Percentiles rank a stretch among this genome's conserved stretches.
Conservation (phyloP, 2,113 vertebrate genomes). For the Origma solitaria region DNA sequence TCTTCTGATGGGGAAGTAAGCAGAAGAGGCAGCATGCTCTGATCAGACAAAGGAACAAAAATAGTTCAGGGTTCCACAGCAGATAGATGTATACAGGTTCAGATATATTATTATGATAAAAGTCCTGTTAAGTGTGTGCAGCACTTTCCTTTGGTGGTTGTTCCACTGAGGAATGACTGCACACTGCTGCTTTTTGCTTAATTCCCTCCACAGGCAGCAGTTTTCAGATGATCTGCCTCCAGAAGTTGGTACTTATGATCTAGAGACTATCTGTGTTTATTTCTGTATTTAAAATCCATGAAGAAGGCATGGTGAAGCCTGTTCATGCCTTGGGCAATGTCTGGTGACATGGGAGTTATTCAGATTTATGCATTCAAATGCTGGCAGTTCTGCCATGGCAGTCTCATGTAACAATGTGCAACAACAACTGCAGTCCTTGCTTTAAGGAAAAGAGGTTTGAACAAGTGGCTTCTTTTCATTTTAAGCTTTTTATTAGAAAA, state of each 20-base stretch:
- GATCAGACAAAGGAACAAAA: conserved; percentile 7
- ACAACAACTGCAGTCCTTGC: background rate
- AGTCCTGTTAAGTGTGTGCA: background rate
- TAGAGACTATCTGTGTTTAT: background rate
- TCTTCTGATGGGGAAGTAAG: conserved; percentile 28
- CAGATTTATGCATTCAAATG: background rate
- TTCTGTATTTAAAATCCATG: background rate
- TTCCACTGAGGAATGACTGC: background rate
- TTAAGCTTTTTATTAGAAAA: background rate
- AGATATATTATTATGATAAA: background rate
- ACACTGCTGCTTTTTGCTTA: background rate
- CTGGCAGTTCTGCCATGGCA: background rate
- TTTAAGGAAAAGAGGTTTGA: background rate
- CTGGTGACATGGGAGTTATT: background rate
- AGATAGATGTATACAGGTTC: background rate
- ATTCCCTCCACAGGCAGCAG: background rate
- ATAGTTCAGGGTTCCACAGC: background rate
- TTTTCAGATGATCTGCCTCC: background rate
- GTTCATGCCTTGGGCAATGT: background rate
- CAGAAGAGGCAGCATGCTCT: background rate
- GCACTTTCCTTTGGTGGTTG: background rate
- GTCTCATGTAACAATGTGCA: background rate
- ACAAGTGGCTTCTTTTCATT: background rate
- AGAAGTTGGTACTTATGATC: background rate
- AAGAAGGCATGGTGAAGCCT: background rate